Evolutionary conservation across 2,113 vertebrate genomes (phyloP).

Genomic region (Acanthochromis polyacanthus): DNA sequence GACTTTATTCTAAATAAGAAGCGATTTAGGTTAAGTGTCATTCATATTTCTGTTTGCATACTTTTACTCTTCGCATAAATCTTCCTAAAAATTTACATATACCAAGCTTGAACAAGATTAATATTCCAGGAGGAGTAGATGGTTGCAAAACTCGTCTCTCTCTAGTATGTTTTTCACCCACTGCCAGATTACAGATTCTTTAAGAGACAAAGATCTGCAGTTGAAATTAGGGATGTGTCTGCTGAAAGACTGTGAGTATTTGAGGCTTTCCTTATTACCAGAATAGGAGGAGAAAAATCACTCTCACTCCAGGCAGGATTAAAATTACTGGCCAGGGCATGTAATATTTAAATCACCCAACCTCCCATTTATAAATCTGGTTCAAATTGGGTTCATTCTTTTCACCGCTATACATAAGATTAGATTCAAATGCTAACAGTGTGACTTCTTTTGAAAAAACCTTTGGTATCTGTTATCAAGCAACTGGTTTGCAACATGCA

Average conservation of each 20-base stretch:
- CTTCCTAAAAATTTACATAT: background rate
- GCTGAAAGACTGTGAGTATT: slow-evolving; percentile 32
- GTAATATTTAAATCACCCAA: slow-evolving; percentile 46
- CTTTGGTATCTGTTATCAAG: slow-evolving; percentile 16
- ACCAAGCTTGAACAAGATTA: background rate
- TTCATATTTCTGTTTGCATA: too few relatives aligned
- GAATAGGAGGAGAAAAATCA: background rate
- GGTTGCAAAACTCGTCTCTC: too few relatives aligned
- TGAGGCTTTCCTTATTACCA: slow-evolving; percentile 44
- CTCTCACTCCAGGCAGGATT: slow-evolving; percentile 14
- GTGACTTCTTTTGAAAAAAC: slow-evolving; percentile 20
- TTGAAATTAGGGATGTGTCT: background rate
- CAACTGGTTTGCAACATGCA: slow-evolving; percentile 1
- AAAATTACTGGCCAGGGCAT: slow-evolving; percentile 49
- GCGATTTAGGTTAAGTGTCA: too few relatives aligned
- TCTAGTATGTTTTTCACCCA: too few relatives aligned
- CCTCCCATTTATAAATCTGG: slow-evolving; percentile 16
- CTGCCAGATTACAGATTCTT: too few relatives aligned
- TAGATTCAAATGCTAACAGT: slow-evolving; percentile 42
- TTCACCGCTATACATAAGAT: slow-evolving; percentile 31
- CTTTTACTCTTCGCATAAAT: too few relatives aligned
- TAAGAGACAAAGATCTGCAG: too few relatives aligned
- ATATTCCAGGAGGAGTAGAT: background rate
- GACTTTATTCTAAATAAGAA: background rate
- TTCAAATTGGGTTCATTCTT: slow-evolving; percentile 8